Percentiles rank a stretch among this genome's conserved stretches.
Conservation (phyloP, 1,140 invertebrate species). For the Lepidostoma basale region DNA sequence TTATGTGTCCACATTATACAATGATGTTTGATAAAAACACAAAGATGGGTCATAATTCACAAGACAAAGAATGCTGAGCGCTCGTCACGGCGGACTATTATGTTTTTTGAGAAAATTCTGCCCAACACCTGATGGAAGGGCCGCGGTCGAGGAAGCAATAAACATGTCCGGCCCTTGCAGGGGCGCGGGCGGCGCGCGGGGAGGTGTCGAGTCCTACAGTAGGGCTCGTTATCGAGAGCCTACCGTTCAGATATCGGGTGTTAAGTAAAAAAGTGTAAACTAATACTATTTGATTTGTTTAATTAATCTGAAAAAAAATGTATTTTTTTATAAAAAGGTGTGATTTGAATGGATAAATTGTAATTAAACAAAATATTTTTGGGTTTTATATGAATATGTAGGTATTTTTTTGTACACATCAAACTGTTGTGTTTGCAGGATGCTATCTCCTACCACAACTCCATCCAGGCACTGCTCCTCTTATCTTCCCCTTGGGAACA, state of each 20-base stretch:
- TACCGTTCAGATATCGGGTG: neutral
- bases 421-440: neutral
- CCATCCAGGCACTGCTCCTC: no score
- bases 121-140: slow-evolving; percentile 43
- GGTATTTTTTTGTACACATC: neutral
- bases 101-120: slow-evolving; percentile 33
- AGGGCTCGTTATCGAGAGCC: neutral
- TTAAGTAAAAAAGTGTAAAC: neutral
- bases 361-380: neutral
- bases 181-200: neutral
- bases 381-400: neutral
- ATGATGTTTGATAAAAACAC: no score
- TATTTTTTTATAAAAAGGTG: neutral
- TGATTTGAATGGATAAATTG: neutral
- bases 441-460: neutral
- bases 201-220: slow-evolving; percentile 15
- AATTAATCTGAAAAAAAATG: neutral
- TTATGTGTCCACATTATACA: no score
- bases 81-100: slow-evolving; percentile 28
- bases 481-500: no score
- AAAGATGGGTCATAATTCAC: slow-evolving; percentile 29
- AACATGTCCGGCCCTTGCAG: slow-evolving; percentile 38
- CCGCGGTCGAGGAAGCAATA: slow-evolving; percentile 42
- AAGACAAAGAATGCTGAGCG: slow-evolving; percentile 27
- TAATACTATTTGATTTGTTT: neutral